Conservation (phyloP, 2,113 vertebrate species). For the Muscicapa adusta region DNA sequence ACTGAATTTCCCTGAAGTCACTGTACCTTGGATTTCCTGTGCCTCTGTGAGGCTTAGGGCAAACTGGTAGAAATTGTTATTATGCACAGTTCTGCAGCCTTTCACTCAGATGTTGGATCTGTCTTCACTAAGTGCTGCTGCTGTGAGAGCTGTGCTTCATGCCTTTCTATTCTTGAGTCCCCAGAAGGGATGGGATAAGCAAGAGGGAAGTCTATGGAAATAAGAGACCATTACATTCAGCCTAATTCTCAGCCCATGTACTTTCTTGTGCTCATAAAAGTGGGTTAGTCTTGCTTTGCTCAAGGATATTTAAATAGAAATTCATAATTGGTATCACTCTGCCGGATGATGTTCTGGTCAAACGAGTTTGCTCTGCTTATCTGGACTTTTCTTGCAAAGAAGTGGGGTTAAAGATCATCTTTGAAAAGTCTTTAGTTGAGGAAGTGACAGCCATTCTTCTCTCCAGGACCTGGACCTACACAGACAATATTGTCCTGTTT, state of each 20-base stretch:
- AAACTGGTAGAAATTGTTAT: not conserved
- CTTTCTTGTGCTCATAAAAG: not conserved
- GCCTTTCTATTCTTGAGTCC: not conserved
- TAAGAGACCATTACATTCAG: not conserved
- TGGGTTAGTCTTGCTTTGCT: not conserved
- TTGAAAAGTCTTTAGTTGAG: not conserved
- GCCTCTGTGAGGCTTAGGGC: not conserved
- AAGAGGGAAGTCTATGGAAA: not conserved
- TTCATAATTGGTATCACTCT: not conserved
- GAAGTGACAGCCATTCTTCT: not conserved
- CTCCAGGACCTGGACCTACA: not conserved
- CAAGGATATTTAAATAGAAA: not conserved
- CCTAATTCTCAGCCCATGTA: not conserved
- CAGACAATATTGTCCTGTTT: not conserved
- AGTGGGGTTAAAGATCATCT: not conserved
- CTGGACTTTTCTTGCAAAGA: not conserved
- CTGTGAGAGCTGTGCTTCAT: not conserved
- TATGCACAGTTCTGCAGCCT: not conserved
- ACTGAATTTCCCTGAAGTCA: not conserved
- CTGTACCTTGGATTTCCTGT: not conserved
- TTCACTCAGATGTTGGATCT: not conserved
- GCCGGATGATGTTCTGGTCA: not conserved
- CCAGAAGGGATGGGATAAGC: not conserved
- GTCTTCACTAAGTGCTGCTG: not conserved
- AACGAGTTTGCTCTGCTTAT: not conserved